Evolutionary conservation across 2,797 vertebrate species (phyloP), one percentile per base, ranked within the genome.

Genomic region (Mus caroli): DNA sequence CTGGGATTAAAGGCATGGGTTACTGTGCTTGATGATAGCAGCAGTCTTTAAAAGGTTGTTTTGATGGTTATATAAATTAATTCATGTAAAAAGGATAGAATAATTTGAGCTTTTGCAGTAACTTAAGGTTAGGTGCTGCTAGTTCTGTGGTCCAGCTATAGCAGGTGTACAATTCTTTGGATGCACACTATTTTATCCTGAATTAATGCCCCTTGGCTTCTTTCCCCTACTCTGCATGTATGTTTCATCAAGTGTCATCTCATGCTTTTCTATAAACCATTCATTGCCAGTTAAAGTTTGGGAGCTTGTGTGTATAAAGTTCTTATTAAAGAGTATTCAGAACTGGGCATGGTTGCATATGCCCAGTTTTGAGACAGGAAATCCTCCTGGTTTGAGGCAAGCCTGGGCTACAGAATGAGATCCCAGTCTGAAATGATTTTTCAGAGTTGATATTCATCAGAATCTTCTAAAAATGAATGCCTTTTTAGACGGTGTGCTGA

Each of bases 281-380:
- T 43, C 40, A 79, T 92, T 95, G 71, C 75, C 92, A 73, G 82
- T 91, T 91, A 54, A 91, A 92, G 31, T 77, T 92, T 85, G 88
- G 20, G 86, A 54, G n/a, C 64, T 4, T 43, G 3, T 93, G 6
- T 88, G 40, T 54, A 24, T 92, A 62, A 92, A 92, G 46, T 90
- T 86, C 64, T 83, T 95, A 73, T 54, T 89, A 87, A 90, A 80
- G 40, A 64, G 43, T 78, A 43, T 76, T 94, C 62, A 83, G 62
- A 62, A 52, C 34, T 71, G 22, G 64, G 14, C 54, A 84, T 76
- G 54, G 71, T 46, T 88, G 67, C 22, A 20, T 73, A 75, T 58
- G 52, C 37, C 52, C 31, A 43, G 75, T 60, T 31, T 40, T 56
- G n/a, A 88, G 69, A 31, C 22, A 88, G 67, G 69, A 88, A 37